Evolutionary conservation across 1,140 invertebrate species (phyloP), one percentile per base, ranked within the genome.

Genomic region (Magallana gigas): DNA sequence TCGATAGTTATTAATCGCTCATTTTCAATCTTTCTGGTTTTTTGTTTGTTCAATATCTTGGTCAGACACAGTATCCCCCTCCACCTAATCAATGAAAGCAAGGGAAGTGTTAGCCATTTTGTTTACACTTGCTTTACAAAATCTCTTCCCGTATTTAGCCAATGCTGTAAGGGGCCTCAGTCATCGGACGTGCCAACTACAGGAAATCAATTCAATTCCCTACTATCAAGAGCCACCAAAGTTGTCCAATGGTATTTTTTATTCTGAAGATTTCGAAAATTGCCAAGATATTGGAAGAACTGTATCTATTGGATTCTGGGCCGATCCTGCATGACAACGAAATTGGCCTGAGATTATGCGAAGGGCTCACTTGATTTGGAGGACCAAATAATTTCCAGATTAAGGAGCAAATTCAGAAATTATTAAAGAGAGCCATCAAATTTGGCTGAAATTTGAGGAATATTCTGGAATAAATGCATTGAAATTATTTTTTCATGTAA

Each of bases 201-300:
- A 76, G 68, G 68, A 76, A 76, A 76, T 76, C 68, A 76, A 76
- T 76, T 76, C 68, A 76, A 76, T 76, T 76, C 68, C 8, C 68
- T 29, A 11, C 23, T 12, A 29, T 12, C 12, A 76, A 29, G 68
- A 76, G 68, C 68, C 68, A 76, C 36, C 68, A 1, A 29, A 76
- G 68, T 76, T 76, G 68, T 76, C 68, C 23, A 48, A 48, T 48
- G 36, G 36, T 4, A 48, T 48, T 76, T 76, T 76, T 76, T 12
- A 18, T 23, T 29, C 18, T 11, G 36, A 29, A 76, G 18, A 29
- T 36, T 76, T 76, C 23, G 11, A 76, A 76, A 76, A 76, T 76
- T 76, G 18, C 23, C 29, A 12, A 29, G 23, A 76, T 76, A 18
- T 76, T 1, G 14, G 68, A 29, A 76, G 68, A 29, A 23, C 68